Evolutionary conservation across 2,113 vertebrate species (phyloP), one percentile per base, ranked within the genome.

Genomic region (Dipodomys ordii): DNA sequence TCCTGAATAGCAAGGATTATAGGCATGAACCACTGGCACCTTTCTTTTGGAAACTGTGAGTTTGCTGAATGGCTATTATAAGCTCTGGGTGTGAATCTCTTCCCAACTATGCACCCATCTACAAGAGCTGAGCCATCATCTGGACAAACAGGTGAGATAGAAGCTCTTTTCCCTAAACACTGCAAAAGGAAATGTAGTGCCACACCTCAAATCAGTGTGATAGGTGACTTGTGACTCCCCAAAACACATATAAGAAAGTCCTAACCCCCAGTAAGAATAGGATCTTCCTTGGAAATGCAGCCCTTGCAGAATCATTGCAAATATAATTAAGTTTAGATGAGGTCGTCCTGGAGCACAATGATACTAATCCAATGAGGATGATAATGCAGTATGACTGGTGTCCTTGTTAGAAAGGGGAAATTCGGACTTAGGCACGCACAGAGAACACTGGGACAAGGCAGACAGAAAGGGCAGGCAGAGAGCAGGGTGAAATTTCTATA

Each of bases 331-430:
- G 57, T 90, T 84, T 82, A 69, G n/a, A 68, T 13, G 35, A 77
- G 11, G 77, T 83, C 62, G 27, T 10, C 19, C 13, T 35, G 6
- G 46, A 65, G 67, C 27, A 49, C 8, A 16, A 30, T 53, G 62
- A 25, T 57, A 57, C 16, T 64, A 23, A 64, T 64, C 22, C 62
- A 64, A 64, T 64, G 62, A 64, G 18, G 74, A 10, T 60, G 64
- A 81, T 84, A 65, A 60, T 35, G 16, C 11, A 69, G 32, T 2
- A 11, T 44, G 83, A 81, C 23, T 30, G 19, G 22, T 32, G n/a
- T 92, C 46, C 94, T 91, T 20, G 53, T 9, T 16, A 60, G 71
- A 72, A 83, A 78, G 27, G n/a, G 35, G 88, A 64, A 65, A 65
- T 83, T 27, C 49, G 19, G 22, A 60, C 25, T 89, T 20, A 60